A percentile compares a stretch with the other conserved stretches of the same genome.
Evolutionary conservation across 2,113 vertebrate species (phyloP).

Genomic region (Xiphophorus couchianus): DNA sequence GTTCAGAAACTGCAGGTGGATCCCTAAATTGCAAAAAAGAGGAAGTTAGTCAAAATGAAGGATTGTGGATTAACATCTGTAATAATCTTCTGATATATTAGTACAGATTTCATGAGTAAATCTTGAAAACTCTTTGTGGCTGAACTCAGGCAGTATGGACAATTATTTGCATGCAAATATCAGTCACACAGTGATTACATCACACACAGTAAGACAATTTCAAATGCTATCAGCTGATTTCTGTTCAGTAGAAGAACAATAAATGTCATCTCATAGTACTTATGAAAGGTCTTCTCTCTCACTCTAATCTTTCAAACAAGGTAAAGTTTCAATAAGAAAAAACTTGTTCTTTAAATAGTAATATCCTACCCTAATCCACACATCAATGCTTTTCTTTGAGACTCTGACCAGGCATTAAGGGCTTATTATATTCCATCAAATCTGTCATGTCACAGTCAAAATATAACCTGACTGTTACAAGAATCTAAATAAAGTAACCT

Average conservation of each 20-base stretch:
- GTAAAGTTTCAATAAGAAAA: not conserved
- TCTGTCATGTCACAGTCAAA: not conserved
- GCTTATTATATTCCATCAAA: not conserved
- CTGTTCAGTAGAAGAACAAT: too few relatives aligned
- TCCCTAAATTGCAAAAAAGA: slow-evolving; percentile 81
- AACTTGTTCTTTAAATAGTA: not conserved
- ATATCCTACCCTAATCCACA: not conserved
- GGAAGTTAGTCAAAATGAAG: slow-evolving; percentile 8
- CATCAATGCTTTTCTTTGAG: not conserved
- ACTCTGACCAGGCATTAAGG: not conserved
- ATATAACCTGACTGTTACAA: not conserved
- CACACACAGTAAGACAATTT: not conserved
- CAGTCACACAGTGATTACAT: not conserved
- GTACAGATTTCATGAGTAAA: not conserved
- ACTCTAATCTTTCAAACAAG: not conserved
- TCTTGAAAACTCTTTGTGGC: not conserved
- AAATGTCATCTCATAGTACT: too few relatives aligned
- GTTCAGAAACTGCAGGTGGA: slow-evolving; percentile 96
- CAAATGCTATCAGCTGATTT: not conserved
- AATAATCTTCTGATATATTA: not conserved
- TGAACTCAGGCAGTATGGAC: not conserved
- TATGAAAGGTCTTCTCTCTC: not conserved
- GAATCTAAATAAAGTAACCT: not conserved
- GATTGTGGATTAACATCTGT: not conserved
- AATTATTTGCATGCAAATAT: too few relatives aligned